Percentiles rank a stretch among this genome's conserved stretches.
Conservation (phyloP, 2,797 vertebrate genomes). For the Psittacula derbiana region DNA sequence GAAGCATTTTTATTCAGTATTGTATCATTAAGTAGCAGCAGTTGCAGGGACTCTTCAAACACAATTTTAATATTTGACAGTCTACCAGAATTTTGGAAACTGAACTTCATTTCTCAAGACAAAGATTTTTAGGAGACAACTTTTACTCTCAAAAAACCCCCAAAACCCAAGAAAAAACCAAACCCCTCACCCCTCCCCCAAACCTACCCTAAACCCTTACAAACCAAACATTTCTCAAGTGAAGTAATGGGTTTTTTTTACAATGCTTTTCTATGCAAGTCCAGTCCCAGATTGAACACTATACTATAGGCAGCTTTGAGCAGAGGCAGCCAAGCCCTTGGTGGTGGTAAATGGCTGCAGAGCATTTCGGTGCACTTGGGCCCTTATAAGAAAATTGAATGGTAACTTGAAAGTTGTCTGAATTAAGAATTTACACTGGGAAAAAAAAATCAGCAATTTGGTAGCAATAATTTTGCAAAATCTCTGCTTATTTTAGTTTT, state of each 20-base stretch:
- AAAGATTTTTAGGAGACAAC: background rate
- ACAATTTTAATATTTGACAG: background rate
- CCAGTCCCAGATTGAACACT: rapidly evolving
- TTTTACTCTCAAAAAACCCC: background rate
- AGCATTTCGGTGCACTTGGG: background rate
- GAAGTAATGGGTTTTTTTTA: background rate
- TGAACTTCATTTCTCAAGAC: background rate
- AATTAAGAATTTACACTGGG: background rate
- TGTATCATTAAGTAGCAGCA: slow-evolving; percentile 21
- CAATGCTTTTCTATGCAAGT: background rate
- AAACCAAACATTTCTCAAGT: background rate
- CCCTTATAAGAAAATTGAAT: background rate
- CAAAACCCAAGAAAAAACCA: background rate
- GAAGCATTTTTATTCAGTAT: background rate
- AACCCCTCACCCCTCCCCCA: background rate
- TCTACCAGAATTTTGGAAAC: background rate
- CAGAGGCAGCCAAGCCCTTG: background rate
- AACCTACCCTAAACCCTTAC: background rate
- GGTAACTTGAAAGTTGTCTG: background rate
- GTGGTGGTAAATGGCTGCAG: background rate
- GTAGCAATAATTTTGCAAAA: background rate
- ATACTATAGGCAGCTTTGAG: background rate
- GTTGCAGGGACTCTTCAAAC: background rate
- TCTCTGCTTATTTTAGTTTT: background rate
- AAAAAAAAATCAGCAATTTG: background rate